Evolutionary conservation across 2,797 vertebrate genomes (phyloP).

Genomic region (Sebastiscus albofasciatus): DNA sequence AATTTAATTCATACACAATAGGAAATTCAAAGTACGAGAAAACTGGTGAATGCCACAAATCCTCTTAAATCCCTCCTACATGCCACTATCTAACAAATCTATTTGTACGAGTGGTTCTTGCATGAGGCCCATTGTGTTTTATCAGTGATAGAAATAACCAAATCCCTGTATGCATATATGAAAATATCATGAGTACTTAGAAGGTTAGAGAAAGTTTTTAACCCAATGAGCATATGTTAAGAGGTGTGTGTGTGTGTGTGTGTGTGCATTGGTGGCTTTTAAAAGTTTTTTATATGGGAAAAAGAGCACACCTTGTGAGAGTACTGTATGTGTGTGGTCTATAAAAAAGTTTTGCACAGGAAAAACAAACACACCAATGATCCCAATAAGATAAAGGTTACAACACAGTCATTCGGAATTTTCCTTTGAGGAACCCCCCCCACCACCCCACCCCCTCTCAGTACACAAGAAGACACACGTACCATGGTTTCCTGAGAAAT

Average conservation of each 20-base stretch:
- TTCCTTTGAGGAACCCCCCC: constrained; percentile 17
- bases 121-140: not conserved
- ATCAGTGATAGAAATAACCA: not conserved
- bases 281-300: constrained; percentile 17
- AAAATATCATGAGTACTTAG: not conserved
- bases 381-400: constrained; percentile 33
- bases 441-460: not conserved
- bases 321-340: constrained; percentile 23
- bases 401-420: constrained; percentile 3
- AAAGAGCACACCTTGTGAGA: constrained; percentile 16
- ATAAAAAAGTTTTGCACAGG: constrained; percentile 35
- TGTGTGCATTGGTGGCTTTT: not conserved
- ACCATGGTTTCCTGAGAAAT: not conserved
- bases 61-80: not conserved
- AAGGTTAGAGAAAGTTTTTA: not conserved
- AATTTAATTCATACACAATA: not conserved
- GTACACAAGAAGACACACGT: not conserved
- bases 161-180: not conserved
- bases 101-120: not conserved
- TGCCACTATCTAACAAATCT: not conserved
- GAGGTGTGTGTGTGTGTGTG: not conserved
- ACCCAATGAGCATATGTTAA: not conserved
- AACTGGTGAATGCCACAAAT: not conserved
- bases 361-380: constrained; percentile 38
- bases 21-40: not conserved